phyloP scores from a whole-genome alignment of 2,888 invertebrate species.

The Brachycybe producta region DNA sequence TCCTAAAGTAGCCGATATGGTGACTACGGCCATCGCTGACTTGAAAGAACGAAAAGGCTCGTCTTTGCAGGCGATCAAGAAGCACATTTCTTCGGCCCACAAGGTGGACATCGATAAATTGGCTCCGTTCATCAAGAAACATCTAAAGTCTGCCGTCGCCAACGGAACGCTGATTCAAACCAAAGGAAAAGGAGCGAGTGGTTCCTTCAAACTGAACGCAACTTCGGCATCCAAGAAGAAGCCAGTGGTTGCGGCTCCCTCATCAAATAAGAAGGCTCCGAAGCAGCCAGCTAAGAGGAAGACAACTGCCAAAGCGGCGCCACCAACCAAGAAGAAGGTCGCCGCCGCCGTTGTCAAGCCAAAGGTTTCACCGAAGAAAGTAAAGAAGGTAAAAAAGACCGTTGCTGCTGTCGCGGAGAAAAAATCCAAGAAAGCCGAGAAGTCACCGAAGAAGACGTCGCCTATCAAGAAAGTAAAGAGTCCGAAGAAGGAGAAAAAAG shows the following conservation, averaged over 20 bases:
- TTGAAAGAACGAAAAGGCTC: conserved; percentile 43
- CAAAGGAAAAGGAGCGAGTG: conserved; percentile 29
- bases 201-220: conserved; percentile 26
- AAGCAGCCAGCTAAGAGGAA: conserved; percentile 18
- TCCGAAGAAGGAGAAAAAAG: conserved; percentile 17
- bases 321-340: conserved; percentile 21
- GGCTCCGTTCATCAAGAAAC: conserved; percentile 46
- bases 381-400: no score
- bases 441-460: conserved; percentile 21
- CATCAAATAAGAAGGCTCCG: conserved; percentile 11
- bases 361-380: no score
- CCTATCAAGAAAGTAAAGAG: conserved; percentile 20
- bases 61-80: conserved; percentile 46
- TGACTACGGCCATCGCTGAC: conserved; percentile 39
- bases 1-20: conserved; percentile 44
- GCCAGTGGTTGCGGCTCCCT: neutral
- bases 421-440: no score
- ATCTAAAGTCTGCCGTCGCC: conserved; percentile 45
- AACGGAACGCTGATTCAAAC: conserved; percentile 31
- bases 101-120: conserved; percentile 46
- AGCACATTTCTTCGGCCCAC: conserved; percentile 47
- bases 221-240: conserved; percentile 5
- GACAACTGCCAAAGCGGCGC: conserved; percentile 16
- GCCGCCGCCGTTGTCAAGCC: no score
- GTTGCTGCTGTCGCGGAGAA: no score